These are phyloP conservation scores for Mesembrinibis cayennensis DNA, from an alignment of 2,113 vertebrate species.

Conservation along the genomic window DNA sequence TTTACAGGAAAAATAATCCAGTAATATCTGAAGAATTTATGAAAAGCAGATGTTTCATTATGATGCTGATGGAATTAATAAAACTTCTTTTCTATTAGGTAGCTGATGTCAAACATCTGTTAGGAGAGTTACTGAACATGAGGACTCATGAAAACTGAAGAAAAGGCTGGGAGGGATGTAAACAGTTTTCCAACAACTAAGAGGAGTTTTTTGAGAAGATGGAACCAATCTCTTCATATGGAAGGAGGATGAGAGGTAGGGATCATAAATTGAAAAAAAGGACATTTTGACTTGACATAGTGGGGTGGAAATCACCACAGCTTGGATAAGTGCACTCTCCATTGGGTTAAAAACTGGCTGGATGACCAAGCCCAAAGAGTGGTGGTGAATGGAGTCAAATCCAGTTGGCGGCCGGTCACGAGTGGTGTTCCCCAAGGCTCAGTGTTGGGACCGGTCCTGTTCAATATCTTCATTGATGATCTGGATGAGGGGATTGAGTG, in stretches of 20 bases:
- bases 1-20: not conserved
- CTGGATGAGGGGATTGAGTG: no score
- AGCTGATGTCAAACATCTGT: not conserved
- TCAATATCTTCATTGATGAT: no score
- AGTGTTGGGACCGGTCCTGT: no score
- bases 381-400: no score
- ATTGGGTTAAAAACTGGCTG: no score
- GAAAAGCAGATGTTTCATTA: not conserved
- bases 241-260: not conserved
- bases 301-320: not conserved
- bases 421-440: no score
- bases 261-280: not conserved
- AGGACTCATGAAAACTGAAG: not conserved
- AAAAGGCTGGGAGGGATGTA: not conserved
- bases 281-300: not conserved
- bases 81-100: not conserved
- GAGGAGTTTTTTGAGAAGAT: not conserved
- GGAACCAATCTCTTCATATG: not conserved
- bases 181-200: not conserved
- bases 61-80: not conserved
- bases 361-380: no score
- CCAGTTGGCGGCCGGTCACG: no score
- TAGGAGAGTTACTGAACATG: not conserved
- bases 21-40: not conserved
- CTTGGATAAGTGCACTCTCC: no score